These are phyloP conservation scores for Gobius niger DNA, from an alignment of 2,113 vertebrate species.

Conservation along the genomic window DNA sequence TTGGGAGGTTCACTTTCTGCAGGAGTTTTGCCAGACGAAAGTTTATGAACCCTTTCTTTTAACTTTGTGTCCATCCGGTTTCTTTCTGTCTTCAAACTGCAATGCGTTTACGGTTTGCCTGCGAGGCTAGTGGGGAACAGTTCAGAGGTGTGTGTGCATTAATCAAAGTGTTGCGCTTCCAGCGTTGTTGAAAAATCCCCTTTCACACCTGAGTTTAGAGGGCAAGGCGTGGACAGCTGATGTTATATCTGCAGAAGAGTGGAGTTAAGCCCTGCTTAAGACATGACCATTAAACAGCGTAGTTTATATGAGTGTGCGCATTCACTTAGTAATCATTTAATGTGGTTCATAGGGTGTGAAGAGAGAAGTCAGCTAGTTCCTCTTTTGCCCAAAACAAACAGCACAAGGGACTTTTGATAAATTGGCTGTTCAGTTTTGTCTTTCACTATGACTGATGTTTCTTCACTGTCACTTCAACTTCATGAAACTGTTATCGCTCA, in stretches of 20 bases:
- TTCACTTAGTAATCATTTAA: not conserved
- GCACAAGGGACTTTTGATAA: too few relatives aligned
- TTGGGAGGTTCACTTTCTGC: not conserved
- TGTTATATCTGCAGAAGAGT: not conserved
- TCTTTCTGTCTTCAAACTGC: not conserved
- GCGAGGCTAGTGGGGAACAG: not conserved
- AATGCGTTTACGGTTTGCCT: not conserved
- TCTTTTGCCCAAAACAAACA: too few relatives aligned
- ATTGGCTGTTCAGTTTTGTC: too few relatives aligned
- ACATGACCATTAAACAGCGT: not conserved
- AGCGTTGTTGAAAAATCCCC: not conserved
- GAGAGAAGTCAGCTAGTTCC: too few relatives aligned
- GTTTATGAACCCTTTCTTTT: not conserved
- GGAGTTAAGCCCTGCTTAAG: not conserved
- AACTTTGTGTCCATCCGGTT: not conserved
- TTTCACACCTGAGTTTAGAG: slow-evolving; percentile 7
- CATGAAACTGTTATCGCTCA: too few relatives aligned
- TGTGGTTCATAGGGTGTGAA: too few relatives aligned
- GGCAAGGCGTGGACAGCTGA: not conserved
- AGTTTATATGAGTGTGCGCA: not conserved
- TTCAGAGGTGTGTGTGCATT: not conserved
- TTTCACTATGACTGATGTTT: too few relatives aligned
- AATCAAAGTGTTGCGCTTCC: slow-evolving; percentile 4
- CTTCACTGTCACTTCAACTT: too few relatives aligned
- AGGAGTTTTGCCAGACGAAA: not conserved